These are phyloP conservation scores for Reticulitermes lucifugus DNA, from an alignment of 2,888 invertebrate genomes.

Conservation along the genomic window DNA sequence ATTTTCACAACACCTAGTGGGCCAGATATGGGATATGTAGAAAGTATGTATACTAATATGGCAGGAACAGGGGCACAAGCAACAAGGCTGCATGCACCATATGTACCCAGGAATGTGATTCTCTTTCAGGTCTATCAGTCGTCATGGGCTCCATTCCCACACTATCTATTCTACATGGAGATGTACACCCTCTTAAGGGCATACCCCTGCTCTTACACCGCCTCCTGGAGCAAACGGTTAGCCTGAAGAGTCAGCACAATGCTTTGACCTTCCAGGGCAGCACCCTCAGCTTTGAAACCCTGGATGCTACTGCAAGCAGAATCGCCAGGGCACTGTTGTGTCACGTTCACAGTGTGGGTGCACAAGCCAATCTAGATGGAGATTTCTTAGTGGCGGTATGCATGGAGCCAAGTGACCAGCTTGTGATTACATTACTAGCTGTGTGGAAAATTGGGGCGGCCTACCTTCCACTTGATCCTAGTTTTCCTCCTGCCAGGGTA, in stretches of 20 bases:
- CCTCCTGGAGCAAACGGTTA: slow-evolving; percentile 65
- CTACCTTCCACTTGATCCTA: slow-evolving; percentile 84
- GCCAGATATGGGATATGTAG: too few relatives aligned
- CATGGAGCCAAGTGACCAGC: slow-evolving; percentile 79
- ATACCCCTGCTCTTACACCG: slow-evolving; percentile 63
- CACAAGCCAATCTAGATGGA: slow-evolving; percentile 70
- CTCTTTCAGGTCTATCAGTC: not conserved
- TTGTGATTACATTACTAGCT: slow-evolving; percentile 76
- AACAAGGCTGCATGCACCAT: too few relatives aligned
- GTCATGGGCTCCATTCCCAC: slow-evolving; percentile 82
- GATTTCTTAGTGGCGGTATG: slow-evolving; percentile 83
- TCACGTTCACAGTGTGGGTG: slow-evolving; percentile 60
- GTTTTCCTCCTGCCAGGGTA: slow-evolving; percentile 77
- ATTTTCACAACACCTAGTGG: too few relatives aligned
- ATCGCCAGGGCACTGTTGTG: slow-evolving; percentile 69
- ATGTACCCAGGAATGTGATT: not conserved
- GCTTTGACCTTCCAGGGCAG: slow-evolving; percentile 46
- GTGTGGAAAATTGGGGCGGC: slow-evolving; percentile 87
- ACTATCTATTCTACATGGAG: slow-evolving; percentile 70
- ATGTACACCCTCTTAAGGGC: slow-evolving; percentile 57
- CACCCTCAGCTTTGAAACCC: slow-evolving; percentile 66
- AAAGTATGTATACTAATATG: too few relatives aligned
- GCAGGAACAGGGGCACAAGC: too few relatives aligned
- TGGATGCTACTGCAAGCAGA: slow-evolving; percentile 70
- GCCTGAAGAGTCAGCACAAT: slow-evolving; percentile 29